Conservation (phyloP, 2,113 vertebrate species). For the Semicossyphus pulcher region DNA sequence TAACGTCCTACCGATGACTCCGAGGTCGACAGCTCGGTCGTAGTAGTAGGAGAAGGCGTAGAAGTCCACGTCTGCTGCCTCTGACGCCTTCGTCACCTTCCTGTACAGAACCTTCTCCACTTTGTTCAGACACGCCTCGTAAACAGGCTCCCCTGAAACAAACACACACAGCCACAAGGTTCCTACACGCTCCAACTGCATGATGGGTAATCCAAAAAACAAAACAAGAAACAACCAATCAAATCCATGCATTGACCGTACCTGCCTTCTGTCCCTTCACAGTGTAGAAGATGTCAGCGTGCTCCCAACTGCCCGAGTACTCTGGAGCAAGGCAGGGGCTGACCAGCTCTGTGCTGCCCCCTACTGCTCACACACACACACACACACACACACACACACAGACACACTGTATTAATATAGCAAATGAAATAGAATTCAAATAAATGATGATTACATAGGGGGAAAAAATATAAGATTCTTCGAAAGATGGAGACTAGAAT, state of each 20-base stretch:
- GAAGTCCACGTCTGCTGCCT: slow-evolving; percentile 86
- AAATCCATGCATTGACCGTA: slow-evolving; percentile 40
- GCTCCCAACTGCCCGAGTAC: slow-evolving; percentile 88
- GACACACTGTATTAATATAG: too few species aligned
- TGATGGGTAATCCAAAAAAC: background rate
- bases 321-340: slow-evolving; percentile 91
- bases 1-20: slow-evolving; percentile 84
- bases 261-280: slow-evolving; percentile 92
- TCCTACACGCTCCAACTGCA: background rate
- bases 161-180: slow-evolving; percentile 11
- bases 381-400: background rate
- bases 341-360: slow-evolving; percentile 84
- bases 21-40: slow-evolving; percentile 88
- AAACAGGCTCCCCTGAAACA: slow-evolving; percentile 81
- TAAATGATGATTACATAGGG: background rate
- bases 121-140: slow-evolving; percentile 85
- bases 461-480: background rate
- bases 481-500: background rate
- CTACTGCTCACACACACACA: slow-evolving; percentile 74
- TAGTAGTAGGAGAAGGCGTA: slow-evolving; percentile 97
- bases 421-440: too few species aligned
- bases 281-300: slow-evolving; percentile 88
- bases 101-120: slow-evolving; percentile 87
- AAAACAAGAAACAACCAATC: background rate
- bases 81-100: slow-evolving; percentile 83